Conservation (phyloP, 2,888 invertebrate genomes). For the Cantharis flavilabris region DNA sequence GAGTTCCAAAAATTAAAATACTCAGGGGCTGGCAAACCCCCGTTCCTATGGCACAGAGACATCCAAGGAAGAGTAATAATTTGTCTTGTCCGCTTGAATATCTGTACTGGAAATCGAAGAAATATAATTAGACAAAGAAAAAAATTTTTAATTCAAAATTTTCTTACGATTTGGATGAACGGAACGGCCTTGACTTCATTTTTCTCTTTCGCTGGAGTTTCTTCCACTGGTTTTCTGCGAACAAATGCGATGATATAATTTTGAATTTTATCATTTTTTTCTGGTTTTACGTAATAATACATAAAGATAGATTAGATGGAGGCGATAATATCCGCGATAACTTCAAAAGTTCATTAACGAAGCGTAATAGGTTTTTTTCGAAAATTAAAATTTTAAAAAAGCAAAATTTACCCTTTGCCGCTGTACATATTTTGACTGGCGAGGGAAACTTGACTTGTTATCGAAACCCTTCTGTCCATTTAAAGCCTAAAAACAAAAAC, state of each 20-base stretch:
- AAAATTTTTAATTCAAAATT: no score
- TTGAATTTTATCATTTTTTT: background rate
- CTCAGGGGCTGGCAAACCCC: conserved; percentile 71
- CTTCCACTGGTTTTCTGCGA: background rate
- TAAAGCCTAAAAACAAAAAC: background rate
- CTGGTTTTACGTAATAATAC: background rate
- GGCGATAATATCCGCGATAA: background rate
- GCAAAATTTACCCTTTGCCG: background rate
- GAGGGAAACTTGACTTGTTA: background rate
- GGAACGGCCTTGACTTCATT: background rate
- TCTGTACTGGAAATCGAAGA: conserved; percentile 61
- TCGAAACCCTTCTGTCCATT: background rate
- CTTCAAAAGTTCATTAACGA: background rate
- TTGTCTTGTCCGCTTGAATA: conserved; percentile 66
- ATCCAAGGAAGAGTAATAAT: conserved; percentile 61
- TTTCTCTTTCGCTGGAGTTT: background rate
- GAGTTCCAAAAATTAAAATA: conserved; percentile 68
- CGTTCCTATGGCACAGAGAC: conserved; percentile 61
- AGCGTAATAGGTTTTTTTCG: background rate
- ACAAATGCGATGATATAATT: no score
- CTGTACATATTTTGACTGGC: background rate
- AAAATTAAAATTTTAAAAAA: background rate
- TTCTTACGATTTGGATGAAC: conserved; percentile 8
- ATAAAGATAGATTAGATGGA: background rate
- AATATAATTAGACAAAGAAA: no score